phyloP scores from a whole-genome alignment of 2,113 vertebrate species.

The Pelobates fuscus region DNA sequence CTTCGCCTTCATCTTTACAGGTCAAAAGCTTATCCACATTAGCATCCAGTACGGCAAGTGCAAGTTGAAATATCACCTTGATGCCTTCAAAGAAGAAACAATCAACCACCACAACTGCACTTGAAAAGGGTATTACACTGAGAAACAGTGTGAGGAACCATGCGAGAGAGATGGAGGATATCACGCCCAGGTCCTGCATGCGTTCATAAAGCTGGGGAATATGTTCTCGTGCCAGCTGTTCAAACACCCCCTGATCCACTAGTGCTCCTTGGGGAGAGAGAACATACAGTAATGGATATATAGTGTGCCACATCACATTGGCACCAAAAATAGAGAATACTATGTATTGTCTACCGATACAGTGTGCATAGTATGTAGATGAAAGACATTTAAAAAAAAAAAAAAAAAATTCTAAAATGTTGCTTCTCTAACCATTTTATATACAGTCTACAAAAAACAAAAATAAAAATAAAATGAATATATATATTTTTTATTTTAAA shows the following conservation, averaged over 20 bases:
- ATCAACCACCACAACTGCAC: slow-evolving; percentile 95
- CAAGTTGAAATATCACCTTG: slow-evolving; percentile 98
- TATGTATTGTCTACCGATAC: too few species aligned
- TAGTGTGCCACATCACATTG: neutral
- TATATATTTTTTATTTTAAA: too few species aligned
- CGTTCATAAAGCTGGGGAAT: slow-evolving; percentile 97
- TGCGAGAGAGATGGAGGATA: slow-evolving; percentile 96
- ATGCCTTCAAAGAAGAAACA: slow-evolving; percentile 99
- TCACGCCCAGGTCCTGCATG: slow-evolving; percentile 97
- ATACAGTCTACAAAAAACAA: too few species aligned
- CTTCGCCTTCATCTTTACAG: slow-evolving; percentile 98
- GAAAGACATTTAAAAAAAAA: too few species aligned
- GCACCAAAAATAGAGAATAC: too few species aligned
- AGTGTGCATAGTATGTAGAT: too few species aligned
- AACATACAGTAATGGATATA: neutral
- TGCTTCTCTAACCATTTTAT: too few species aligned
- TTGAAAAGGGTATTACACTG: slow-evolving; percentile 97
- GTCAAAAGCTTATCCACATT: slow-evolving; percentile 91
- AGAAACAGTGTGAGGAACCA: slow-evolving; percentile 99
- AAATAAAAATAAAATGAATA: too few species aligned
- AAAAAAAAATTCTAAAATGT: too few species aligned
- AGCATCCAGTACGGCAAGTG: slow-evolving; percentile 90
- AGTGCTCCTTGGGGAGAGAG: slow-evolving; percentile 77
- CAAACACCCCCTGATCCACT: slow-evolving; percentile 97
- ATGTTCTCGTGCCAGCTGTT: slow-evolving; percentile 90